phyloP scores from a whole-genome alignment of 2,888 invertebrate genomes.

The Synergus japonicus region DNA sequence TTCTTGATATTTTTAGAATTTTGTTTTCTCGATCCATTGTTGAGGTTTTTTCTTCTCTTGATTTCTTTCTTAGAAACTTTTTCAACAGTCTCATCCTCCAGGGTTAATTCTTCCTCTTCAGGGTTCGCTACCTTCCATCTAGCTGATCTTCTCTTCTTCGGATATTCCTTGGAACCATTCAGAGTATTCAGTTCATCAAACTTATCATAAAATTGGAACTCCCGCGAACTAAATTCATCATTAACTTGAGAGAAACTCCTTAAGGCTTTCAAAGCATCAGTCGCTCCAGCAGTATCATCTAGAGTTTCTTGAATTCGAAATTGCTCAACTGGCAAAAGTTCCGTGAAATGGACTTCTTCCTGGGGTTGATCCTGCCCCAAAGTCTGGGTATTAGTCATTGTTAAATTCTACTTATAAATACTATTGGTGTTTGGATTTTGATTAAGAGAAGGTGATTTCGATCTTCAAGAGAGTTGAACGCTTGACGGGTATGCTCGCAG shows the following conservation, averaged over 20 bases:
- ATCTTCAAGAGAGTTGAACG: constrained; percentile 63
- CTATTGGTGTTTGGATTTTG: background rate
- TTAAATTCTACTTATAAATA: background rate
- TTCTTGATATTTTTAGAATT: constrained; percentile 23
- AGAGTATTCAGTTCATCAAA: constrained; percentile 43
- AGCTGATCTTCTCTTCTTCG: constrained; percentile 48
- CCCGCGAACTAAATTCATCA: constrained; percentile 53
- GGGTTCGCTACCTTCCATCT: constrained; percentile 51
- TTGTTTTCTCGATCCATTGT: background rate
- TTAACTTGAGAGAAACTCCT: constrained; percentile 65
- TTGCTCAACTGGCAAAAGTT: constrained; percentile 72
- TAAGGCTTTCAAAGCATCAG: constrained; percentile 71
- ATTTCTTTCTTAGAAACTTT: background rate
- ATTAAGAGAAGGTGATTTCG: constrained; percentile 24
- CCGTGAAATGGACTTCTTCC: constrained; percentile 72
- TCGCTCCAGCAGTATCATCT: constrained; percentile 61
- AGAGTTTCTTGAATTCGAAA: constrained; percentile 65
- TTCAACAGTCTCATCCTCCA: constrained; percentile 6
- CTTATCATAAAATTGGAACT: constrained; percentile 52
- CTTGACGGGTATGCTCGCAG: constrained; percentile 56
- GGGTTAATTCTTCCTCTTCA: constrained; percentile 37
- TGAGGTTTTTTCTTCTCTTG: background rate
- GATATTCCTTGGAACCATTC: constrained; percentile 23
- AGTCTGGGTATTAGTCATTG: constrained; percentile 63
- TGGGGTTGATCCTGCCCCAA: constrained; percentile 61